A percentile compares a stretch with the other conserved stretches of the same genome.
These are phyloP conservation scores for Heteromyza rotundicornis DNA, from an alignment of 2,888 invertebrate species.

Conservation along the genomic window DNA sequence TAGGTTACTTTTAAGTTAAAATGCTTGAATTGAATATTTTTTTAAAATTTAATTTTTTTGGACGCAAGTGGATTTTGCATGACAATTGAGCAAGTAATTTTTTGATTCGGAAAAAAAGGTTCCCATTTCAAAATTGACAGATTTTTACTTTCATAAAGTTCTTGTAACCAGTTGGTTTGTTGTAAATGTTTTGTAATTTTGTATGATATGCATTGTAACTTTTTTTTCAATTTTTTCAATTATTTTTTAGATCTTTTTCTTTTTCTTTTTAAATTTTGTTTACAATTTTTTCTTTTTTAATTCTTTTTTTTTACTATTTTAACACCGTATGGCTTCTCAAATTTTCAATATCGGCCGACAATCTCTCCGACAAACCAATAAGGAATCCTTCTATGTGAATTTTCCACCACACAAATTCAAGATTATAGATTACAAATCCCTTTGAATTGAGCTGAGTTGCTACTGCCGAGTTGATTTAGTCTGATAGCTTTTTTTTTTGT, in stretches of 20 bases:
- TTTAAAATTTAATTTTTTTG: too few species aligned
- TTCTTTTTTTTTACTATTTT: too few species aligned
- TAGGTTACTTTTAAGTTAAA: too few species aligned
- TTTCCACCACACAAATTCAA: background rate
- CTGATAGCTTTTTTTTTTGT: background rate
- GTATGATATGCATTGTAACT: background rate
- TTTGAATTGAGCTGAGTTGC: background rate
- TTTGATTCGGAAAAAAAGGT: too few species aligned
- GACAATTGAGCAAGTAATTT: constrained; percentile 15
- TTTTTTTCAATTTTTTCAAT: too few species aligned
- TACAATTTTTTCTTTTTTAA: too few species aligned
- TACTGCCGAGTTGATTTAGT: background rate
- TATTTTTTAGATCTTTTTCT: too few species aligned
- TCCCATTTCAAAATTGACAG: background rate
- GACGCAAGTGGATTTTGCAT: constrained; percentile 7
- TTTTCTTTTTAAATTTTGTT: too few species aligned
- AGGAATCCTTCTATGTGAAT: background rate
- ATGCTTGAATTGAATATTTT: too few species aligned
- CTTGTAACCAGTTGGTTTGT: background rate
- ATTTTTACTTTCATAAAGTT: background rate
- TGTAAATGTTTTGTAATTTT: background rate
- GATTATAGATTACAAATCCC: constrained; percentile 11
- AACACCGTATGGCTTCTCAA: too few species aligned
- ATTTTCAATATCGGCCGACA: background rate
- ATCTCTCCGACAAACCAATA: too few species aligned